Percentiles rank a stretch among this genome's conserved stretches.
Evolutionary conservation across 2,113 vertebrate species (phyloP).

Genomic region (Grallaria varia): DNA sequence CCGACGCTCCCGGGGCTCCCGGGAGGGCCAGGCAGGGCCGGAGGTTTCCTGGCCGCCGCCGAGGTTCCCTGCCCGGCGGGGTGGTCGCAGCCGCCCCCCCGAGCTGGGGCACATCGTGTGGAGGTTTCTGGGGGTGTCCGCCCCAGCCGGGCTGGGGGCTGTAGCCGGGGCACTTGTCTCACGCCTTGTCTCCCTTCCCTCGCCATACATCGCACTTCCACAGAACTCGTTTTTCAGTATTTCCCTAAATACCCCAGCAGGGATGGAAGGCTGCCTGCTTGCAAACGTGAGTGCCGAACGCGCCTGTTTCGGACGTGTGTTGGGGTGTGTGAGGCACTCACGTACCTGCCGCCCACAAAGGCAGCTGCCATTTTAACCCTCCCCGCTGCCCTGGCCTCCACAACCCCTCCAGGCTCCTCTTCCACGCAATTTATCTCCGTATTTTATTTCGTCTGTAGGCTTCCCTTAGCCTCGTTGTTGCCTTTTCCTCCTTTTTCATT

Average conservation of each 20-base stretch:
- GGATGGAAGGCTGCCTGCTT: not conserved
- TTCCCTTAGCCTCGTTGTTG: not conserved
- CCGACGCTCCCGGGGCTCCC: too few relatives aligned
- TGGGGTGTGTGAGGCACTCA: not conserved
- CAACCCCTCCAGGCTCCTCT: not conserved
- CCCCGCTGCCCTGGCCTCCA: not conserved
- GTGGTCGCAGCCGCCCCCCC: not conserved
- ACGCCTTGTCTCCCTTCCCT: not conserved
- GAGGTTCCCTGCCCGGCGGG: not conserved
- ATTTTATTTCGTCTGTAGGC: not conserved
- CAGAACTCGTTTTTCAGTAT: not conserved
- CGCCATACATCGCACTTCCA: fast-evolving
- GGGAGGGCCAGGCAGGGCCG: not conserved
- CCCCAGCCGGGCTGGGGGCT: not conserved
- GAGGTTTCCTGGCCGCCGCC: not conserved
- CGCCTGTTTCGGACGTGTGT: not conserved
- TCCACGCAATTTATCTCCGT: not conserved
- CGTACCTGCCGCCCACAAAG: not conserved
- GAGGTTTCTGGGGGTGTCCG: not conserved
- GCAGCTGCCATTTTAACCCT: conserved; percentile 43
- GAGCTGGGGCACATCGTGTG: not conserved
- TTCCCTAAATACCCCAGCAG: not conserved
- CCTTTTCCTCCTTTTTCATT: not conserved
- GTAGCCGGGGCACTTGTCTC: not conserved
- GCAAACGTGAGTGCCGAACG: not conserved